Evolutionary conservation across 2,888 invertebrate genomes (phyloP), one percentile per base, ranked within the genome.

Genomic region (Sphinx pinastri): DNA sequence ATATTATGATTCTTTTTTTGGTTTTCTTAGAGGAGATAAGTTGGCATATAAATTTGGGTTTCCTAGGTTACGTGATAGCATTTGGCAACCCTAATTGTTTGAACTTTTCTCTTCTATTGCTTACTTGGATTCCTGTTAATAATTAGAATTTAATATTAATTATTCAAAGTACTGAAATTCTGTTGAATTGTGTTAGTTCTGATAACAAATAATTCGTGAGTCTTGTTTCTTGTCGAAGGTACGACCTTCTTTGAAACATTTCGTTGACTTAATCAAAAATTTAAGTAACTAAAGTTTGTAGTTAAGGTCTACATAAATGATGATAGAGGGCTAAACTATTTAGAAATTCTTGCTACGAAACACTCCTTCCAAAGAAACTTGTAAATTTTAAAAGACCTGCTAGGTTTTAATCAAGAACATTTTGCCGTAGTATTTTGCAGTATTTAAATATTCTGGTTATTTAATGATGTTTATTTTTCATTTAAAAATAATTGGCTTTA

Each of bases 181-280:
- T 14, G 1, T n/a, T n/a, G 10, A 38, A 45, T 47, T 60, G 5
- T 45, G 45, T 60, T 60, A n/a, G 12, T 38, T 59, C 14, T 47
- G 16, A 49, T 63, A 45, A 47, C 19, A 63, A 2, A 60, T 60
- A 45, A 19, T 49, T 49, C 19, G 47, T 49, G 19, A 63, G 13
- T 19, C 47, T 63, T 63, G 49, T 47, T 63, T 47, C 63, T 19
- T 54, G 54, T 63, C 63, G 49, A 47, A 49, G 16, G 10, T 63
- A 47, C 7, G 49, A 49, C 63, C 63, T 63, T 19, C 16, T 47
- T 63, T 19, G 63, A 63, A 63, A 63, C 63, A 63, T 49, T 63
- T 63, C 63, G 13, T 49, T 63, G 60, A 63, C 63, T 63, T 63
- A 63, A 63, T 63, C 49, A 63, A 63, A 63, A 13, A 63, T 63